Base-by-base conservation (phyloP, 2,113 vertebrate species). In the Gymnogyps californianus region DNA sequence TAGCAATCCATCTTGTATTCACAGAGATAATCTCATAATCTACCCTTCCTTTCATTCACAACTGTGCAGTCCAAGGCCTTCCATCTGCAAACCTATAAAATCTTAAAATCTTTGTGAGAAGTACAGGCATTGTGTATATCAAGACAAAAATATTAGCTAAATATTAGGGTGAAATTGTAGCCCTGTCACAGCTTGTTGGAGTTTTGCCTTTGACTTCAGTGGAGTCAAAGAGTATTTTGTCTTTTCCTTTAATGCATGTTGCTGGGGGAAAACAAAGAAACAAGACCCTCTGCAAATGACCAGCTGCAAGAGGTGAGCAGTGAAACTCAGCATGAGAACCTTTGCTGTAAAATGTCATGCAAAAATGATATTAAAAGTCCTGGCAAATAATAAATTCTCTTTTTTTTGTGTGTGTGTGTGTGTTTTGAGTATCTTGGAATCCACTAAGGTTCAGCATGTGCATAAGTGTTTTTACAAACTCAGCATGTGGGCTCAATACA, bases 401-500 rank as follows among this genome's bases (percentile, higher is more conserved):
- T n/a, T 46, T 49, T 34, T 34, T 31, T 19, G n/a, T n/a, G n/a
- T n/a, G n/a, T n/a, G n/a, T n/a, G n/a, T n/a, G n/a, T n/a, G n/a
- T n/a, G n/a, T n/a, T n/a, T n/a, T 77, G 16, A 93, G 17, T 77
- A 78, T 62, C 83, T 95, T 90, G 92, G 89, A 95, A 84, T 80
- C 57, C 52, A 61, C 54, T 44, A 78, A 84, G 80, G 72, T 91
- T 97, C 83, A 82, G 80, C 67, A 89, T 84, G 83, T 93, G 80
- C 77, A 32, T 34, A 79, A 95, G 34, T 87, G 79, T 89, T 95
- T 97, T 91, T 90, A 93, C 89, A 84, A 75, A 95, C 72, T 91
- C 92, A 89, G 87, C 94, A 95, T 96, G 93, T 91, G 92, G 64
- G 42, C 88, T 77, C 71, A 94, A 78, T 90, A 94, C 93, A 76